These are phyloP conservation scores for Daptonema setosum DNA, from an alignment of 2,888 invertebrate species.

Conservation along the genomic window DNA sequence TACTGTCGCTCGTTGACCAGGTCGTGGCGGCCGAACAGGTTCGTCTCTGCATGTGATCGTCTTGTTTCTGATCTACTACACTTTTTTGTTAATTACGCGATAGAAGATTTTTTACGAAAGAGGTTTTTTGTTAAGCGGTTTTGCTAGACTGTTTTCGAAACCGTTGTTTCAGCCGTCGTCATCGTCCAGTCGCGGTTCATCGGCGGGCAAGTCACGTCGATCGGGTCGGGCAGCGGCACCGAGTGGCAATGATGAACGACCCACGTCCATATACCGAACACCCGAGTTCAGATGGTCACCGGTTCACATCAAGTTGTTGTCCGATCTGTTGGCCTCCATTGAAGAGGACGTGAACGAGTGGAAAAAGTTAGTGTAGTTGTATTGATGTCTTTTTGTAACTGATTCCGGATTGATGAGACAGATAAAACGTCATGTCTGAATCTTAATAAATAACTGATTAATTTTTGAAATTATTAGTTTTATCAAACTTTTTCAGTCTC, in stretches of 20 bases:
- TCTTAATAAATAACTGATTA: no score
- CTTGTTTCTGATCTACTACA: no score
- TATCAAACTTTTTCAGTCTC: not conserved
- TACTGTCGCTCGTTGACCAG: no score
- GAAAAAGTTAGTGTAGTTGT: slow-evolving; percentile 37
- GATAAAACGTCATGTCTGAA: no score
- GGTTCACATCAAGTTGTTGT: slow-evolving; percentile 81
- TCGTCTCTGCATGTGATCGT: no score
- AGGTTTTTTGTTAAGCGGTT: no score
- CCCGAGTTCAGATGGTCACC: slow-evolving; percentile 99
- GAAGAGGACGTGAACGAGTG: slow-evolving; percentile 89
- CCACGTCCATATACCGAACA: slow-evolving; percentile 67
- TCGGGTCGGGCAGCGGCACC: not conserved
- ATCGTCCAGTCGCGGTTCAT: not conserved
- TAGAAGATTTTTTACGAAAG: no score
- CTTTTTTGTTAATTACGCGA: no score
- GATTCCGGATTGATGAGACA: no score
- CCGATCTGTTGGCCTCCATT: slow-evolving; percentile 81
- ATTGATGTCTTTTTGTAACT: not conserved
- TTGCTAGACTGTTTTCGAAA: no score
- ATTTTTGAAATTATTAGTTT: not conserved
- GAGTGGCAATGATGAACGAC: not conserved
- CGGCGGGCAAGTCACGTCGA: not conserved
- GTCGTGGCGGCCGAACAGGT: no score
- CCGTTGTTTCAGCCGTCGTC: not conserved